Conservation (phyloP, 2,113 vertebrate species). For the Tychaedon coryphoeus region DNA sequence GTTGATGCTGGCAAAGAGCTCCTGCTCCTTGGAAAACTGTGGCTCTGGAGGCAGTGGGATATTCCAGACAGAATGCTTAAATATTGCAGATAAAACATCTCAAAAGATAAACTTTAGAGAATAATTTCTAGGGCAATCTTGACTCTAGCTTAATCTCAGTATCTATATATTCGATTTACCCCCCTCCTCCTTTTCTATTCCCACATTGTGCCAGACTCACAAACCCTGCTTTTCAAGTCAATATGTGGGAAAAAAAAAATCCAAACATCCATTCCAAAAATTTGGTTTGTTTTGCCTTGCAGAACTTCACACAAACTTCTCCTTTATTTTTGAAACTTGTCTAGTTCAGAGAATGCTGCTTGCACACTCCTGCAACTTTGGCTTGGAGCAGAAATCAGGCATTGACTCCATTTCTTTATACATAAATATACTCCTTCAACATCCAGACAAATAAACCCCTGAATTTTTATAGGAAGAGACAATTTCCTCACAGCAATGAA, state of each 20-base stretch:
- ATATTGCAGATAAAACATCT: neutral
- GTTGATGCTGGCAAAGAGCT: slow-evolving; percentile 95
- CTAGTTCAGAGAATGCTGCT: neutral
- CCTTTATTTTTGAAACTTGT: neutral
- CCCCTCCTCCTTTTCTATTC: rapidly evolving
- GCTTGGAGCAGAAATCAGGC: neutral
- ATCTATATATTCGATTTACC: neutral
- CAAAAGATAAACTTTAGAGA: neutral
- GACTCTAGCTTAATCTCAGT: neutral
- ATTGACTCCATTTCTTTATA: neutral
- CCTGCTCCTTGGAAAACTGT: slow-evolving; percentile 98
- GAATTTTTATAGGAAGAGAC: neutral
- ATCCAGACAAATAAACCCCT: neutral
- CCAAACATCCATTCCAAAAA: neutral
- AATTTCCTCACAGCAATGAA: neutral
- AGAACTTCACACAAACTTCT: neutral
- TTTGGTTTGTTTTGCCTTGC: neutral
- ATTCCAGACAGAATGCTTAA: neutral
- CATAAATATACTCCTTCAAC: neutral
- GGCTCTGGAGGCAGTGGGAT: slow-evolving; percentile 78
- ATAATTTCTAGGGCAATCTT: neutral
- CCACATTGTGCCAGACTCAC: neutral
- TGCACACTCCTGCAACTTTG: neutral
- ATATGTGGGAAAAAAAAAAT: neutral
- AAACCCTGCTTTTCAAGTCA: neutral